Percentiles rank a stretch among this genome's conserved stretches.
phyloP scores from a whole-genome alignment of 2,797 vertebrate genomes.

The Malurus splendens region DNA sequence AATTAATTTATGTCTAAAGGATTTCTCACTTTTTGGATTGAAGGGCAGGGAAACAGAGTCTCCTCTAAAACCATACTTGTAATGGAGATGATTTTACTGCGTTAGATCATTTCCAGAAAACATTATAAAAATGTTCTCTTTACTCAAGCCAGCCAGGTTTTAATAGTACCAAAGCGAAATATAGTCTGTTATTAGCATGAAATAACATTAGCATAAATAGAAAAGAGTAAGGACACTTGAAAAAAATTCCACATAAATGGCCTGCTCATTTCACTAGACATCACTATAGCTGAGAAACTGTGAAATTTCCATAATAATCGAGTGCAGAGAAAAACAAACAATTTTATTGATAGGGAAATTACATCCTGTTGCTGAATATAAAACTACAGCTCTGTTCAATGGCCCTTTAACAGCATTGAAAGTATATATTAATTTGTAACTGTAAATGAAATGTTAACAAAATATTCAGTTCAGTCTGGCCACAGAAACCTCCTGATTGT shows the following conservation, averaged over 20 bases:
- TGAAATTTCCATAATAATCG: slow-evolving; percentile 69
- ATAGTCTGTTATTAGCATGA: slow-evolving; percentile 43
- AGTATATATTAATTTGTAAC: slow-evolving; percentile 50
- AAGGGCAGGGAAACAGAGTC: not conserved
- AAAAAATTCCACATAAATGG: slow-evolving; percentile 40
- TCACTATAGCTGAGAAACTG: slow-evolving; percentile 56
- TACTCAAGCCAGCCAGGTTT: slow-evolving; percentile 26
- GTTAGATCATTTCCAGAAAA: slow-evolving; percentile 32
- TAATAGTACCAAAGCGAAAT: slow-evolving; percentile 44
- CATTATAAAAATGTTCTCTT: slow-evolving; percentile 22
- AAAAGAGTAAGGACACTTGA: slow-evolving; percentile 26
- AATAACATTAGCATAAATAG: slow-evolving; percentile 53
- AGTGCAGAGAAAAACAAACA: slow-evolving; percentile 63
- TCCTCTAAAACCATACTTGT: not conserved
- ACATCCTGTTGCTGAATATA: slow-evolving; percentile 58
- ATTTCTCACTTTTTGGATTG: slow-evolving; percentile 32
- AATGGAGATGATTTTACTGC: not conserved
- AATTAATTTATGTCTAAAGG: slow-evolving; percentile 49
- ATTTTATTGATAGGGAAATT: slow-evolving; percentile 71
- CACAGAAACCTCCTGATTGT: not conserved
- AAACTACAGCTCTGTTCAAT: slow-evolving; percentile 46
- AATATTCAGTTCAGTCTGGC: slow-evolving; percentile 39
- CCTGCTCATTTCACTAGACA: slow-evolving; percentile 51
- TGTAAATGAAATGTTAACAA: slow-evolving; percentile 60
- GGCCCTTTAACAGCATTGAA: slow-evolving; percentile 25